Evolutionary conservation across 2,888 invertebrate species (phyloP).

Genomic region (Acronicta alni): DNA sequence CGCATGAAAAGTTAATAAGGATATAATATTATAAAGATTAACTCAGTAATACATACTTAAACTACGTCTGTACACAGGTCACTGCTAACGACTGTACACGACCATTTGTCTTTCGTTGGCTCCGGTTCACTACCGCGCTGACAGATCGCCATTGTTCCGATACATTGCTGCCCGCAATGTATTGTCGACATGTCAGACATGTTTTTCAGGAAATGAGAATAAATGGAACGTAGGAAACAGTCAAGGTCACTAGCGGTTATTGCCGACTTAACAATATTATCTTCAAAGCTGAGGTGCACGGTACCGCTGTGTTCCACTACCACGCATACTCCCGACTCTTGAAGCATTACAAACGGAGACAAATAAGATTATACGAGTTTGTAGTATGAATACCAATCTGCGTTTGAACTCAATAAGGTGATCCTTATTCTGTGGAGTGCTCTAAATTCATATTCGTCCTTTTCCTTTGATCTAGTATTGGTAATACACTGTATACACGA

Average conservation of each 20-base stretch:
- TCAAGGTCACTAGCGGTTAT: no score
- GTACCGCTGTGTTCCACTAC: no score
- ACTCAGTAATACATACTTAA: no score
- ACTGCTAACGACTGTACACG: not conserved
- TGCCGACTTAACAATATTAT: no score
- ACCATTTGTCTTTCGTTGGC: slow-evolving; percentile 4
- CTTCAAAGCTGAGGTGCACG: no score
- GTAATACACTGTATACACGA: not conserved
- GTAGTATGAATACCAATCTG: not conserved
- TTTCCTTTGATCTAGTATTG: not conserved
- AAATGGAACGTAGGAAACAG: no score
- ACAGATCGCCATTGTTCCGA: not conserved
- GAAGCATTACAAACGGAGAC: not conserved
- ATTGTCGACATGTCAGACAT: no score
- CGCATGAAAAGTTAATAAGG: no score
- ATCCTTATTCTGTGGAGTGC: not conserved
- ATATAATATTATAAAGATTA: no score
- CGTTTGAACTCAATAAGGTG: not conserved
- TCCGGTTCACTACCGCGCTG: not conserved
- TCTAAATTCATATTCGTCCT: not conserved
- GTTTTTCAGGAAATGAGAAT: no score
- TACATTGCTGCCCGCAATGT: not conserved
- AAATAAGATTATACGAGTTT: not conserved
- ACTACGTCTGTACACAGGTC: not conserved
- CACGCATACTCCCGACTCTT: not conserved